phyloP scores from a whole-genome alignment of 1,140 invertebrate species.

The Cardiocondyla obscurior region DNA sequence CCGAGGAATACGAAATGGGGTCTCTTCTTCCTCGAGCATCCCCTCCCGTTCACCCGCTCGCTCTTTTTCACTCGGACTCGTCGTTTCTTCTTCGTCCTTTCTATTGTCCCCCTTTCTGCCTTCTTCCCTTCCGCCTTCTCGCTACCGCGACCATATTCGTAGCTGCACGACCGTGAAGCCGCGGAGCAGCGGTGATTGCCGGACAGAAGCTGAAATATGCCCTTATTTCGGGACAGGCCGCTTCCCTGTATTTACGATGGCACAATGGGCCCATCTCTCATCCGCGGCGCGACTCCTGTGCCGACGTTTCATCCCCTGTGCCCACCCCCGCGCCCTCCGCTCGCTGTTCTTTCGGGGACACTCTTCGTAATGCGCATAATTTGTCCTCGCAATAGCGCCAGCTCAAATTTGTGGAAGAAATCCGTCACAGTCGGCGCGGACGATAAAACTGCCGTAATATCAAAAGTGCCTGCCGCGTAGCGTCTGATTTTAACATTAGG shows the following conservation, averaged over 20 bases:
- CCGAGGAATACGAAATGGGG: constrained; percentile 82
- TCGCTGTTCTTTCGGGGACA: constrained; percentile 33
- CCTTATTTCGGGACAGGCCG: constrained; percentile 59
- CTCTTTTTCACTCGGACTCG: constrained; percentile 33
- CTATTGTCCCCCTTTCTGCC: constrained; percentile 11
- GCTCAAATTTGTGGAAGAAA: constrained; percentile 43
- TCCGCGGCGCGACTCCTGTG: constrained; percentile 66
- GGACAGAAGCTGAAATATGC: constrained; percentile 60
- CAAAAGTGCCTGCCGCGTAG: neutral
- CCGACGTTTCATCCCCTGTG: constrained; percentile 52
- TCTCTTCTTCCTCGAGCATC: constrained; percentile 49
- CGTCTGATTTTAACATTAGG: neutral
- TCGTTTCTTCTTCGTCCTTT: constrained; percentile 63
- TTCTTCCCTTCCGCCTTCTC: constrained; percentile 40
- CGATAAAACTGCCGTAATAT: constrained; percentile 6
- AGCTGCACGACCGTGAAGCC: constrained; percentile 45
- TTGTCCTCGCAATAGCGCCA: constrained; percentile 67
- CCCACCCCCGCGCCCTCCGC: constrained; percentile 12
- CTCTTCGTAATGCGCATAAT: constrained; percentile 74
- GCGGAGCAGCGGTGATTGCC: constrained; percentile 66
- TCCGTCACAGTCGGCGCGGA: constrained; percentile 34
- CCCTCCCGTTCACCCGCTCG: neutral
- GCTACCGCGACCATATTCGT: constrained; percentile 40
- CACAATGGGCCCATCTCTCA: constrained; percentile 76
- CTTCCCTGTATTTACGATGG: constrained; percentile 61